Conservation (phyloP, 2,113 vertebrate species). For the Anarhynchus alexandrinus region DNA sequence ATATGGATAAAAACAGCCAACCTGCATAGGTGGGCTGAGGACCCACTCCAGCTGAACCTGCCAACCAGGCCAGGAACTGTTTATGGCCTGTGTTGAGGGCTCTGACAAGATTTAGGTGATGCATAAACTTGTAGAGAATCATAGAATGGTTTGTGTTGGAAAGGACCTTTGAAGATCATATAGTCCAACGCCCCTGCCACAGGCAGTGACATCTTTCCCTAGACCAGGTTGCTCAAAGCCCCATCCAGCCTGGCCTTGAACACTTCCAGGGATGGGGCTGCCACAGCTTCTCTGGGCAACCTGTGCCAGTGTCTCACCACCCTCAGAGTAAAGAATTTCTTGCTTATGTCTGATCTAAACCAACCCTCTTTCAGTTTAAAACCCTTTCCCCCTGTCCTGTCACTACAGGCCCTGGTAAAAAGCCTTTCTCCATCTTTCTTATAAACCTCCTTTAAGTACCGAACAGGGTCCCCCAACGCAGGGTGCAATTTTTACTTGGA, state of each 20-base stretch:
- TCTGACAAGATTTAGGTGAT: background rate
- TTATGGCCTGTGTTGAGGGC: accelerated
- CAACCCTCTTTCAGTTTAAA: background rate
- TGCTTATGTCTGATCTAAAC: background rate
- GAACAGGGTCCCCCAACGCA: background rate
- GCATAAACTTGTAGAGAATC: background rate
- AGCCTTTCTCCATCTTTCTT: background rate
- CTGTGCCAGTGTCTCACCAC: background rate
- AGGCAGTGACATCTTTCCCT: background rate
- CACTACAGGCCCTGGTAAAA: background rate
- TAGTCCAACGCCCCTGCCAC: background rate
- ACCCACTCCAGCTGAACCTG: background rate
- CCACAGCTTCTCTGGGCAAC: background rate
- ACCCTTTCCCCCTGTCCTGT: background rate
- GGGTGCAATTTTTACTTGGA: background rate
- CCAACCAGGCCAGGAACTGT: background rate
- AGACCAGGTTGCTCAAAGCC: background rate
- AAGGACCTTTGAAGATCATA: background rate
- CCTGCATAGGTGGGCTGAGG: background rate
- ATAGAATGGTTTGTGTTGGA: background rate
- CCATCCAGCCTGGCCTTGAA: background rate
- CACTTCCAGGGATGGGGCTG: background rate
- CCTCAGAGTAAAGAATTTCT: background rate
- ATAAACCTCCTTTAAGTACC: background rate
- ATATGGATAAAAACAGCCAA: background rate